Conservation (phyloP, 2,797 vertebrate genomes). For the Pempheris klunzingeri region DNA sequence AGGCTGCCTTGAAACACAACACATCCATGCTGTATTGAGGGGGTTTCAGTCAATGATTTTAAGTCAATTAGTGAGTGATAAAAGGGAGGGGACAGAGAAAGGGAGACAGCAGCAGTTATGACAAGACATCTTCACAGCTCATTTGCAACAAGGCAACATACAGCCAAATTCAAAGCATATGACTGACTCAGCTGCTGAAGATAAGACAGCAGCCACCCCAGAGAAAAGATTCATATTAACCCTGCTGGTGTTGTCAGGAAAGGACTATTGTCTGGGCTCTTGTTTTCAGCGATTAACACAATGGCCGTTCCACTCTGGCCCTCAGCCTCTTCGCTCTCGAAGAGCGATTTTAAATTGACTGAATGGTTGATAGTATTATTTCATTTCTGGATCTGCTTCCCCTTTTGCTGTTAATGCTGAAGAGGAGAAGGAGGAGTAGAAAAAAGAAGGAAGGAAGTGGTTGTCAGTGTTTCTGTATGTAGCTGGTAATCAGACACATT, state of each 20-base stretch:
- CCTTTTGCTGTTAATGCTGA: slow-evolving; percentile 40
- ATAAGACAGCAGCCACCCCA: slow-evolving; percentile 49
- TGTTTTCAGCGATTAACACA: slow-evolving; percentile 55
- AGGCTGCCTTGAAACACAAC: slow-evolving; percentile 40
- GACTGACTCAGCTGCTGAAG: slow-evolving; percentile 60
- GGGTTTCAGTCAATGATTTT: slow-evolving; percentile 65
- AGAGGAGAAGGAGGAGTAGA: slow-evolving; percentile 41
- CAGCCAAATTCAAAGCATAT: slow-evolving; percentile 57
- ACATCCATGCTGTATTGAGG: slow-evolving; percentile 40
- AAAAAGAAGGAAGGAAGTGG: slow-evolving; percentile 40
- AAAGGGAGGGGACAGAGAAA: slow-evolving; percentile 53
- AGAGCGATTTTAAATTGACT: slow-evolving; percentile 39
- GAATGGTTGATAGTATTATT: slow-evolving; percentile 40
- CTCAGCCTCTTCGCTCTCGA: slow-evolving; percentile 30
- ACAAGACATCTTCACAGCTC: slow-evolving; percentile 69
- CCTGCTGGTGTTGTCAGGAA: slow-evolving; percentile 53
- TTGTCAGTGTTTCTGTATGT: slow-evolving; percentile 46
- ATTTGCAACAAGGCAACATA: slow-evolving; percentile 64
- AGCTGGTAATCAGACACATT: slow-evolving; percentile 56
- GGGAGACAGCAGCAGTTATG: slow-evolving; percentile 65
- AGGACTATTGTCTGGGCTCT: slow-evolving; percentile 51
- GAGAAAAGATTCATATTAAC: slow-evolving; percentile 61
- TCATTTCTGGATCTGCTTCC: slow-evolving; percentile 42
- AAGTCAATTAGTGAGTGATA: slow-evolving; percentile 74
- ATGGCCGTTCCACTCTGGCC: slow-evolving; percentile 34